Base-by-base conservation (phyloP, 2,113 vertebrate species). In the Nycticryphes semicollaris region DNA sequence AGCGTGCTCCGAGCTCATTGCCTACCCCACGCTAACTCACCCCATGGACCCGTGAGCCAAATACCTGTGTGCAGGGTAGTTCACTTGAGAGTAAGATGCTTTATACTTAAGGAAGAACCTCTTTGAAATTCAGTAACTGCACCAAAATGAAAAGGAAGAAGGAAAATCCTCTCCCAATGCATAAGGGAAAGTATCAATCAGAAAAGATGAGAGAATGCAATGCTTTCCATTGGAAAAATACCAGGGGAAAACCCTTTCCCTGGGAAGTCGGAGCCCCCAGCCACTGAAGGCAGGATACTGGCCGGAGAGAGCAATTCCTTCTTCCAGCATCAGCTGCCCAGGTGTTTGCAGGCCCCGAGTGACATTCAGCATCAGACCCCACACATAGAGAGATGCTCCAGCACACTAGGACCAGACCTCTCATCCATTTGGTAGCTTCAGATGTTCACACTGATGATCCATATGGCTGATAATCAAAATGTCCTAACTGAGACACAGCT, bases 361-460 rank as follows among this genome's bases (percentile, higher is more conserved):
- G 84, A 53, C 70, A 39, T 9, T 12, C 28, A 30, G 47, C 28
- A 23, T 14, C 73, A 30, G 51, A 17, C 31, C 21, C 35, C 2
- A 0, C 0, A 4, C 2, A 0, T 0, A 45, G n/a, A 59, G 33
- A 23, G 19, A 45, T 2, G 4, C 20, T 60, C 35, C 56, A 56
- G 33, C 3, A 0, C 27, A 41, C 45, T 45, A 19, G 31, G 4
- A 37, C 39, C 70, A 47, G 47, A 19, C 51, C 59, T 25, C 78
- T 68, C 53, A 2, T 15, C n/a, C 50, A 5, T n/a, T 67, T 24
- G 10, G 60, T 28, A 67, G 30, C 82, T 83, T 76, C 89, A 54
- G 45, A 63, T 4, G 16, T 62, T 75, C 31, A 4, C 18, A 37
- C 20, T 9, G 54, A 53, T 8, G 60, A 56, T 17, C 80, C 62